Evolutionary conservation across 2,113 vertebrate genomes (phyloP).

Genomic region (Probosciger aterrimus): DNA sequence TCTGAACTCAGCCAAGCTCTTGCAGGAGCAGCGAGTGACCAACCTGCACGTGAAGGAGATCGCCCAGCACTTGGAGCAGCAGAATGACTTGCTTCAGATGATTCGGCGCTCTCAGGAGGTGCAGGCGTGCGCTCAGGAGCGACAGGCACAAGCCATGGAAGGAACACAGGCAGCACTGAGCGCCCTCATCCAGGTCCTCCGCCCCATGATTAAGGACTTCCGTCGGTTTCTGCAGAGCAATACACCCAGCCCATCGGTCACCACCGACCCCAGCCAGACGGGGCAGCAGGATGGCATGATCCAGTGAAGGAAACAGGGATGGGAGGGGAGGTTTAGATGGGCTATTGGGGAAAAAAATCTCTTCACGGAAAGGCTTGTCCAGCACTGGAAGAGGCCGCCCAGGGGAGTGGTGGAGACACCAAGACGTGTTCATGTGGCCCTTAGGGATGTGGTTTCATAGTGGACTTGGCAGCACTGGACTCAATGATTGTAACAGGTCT

Average conservation of each 20-base stretch:
- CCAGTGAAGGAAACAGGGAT: constrained; percentile 41
- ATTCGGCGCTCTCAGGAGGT: constrained; percentile 94
- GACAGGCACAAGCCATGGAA: constrained; percentile 95
- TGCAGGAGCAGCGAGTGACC: constrained; percentile 95
- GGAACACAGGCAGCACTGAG: constrained; percentile 91
- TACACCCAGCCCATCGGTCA: constrained; percentile 36
- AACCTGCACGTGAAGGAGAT: constrained; percentile 95
- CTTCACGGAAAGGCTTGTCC: not conserved
- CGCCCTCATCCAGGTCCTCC: constrained; percentile 90
- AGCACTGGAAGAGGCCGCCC: not conserved
- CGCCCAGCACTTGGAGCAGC: constrained; percentile 93
- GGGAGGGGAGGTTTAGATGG: not conserved
- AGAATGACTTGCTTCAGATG: constrained; percentile 93
- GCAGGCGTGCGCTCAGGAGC: constrained; percentile 91
- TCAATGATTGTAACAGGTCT: not conserved
- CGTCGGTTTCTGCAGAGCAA: constrained; percentile 89
- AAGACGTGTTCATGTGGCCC: not conserved
- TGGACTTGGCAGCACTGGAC: not conserved
- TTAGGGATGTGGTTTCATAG: not conserved
- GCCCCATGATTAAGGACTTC: constrained; percentile 92
- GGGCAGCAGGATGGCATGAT: constrained; percentile 73
- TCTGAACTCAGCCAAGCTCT: constrained; percentile 91
- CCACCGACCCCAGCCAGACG: constrained; percentile 49
- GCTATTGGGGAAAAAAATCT: not conserved
- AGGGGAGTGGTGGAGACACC: not conserved